Evolutionary conservation across 2,113 vertebrate species (phyloP), one percentile per base, ranked within the genome.

Genomic region (Stigmatopora argus): DNA sequence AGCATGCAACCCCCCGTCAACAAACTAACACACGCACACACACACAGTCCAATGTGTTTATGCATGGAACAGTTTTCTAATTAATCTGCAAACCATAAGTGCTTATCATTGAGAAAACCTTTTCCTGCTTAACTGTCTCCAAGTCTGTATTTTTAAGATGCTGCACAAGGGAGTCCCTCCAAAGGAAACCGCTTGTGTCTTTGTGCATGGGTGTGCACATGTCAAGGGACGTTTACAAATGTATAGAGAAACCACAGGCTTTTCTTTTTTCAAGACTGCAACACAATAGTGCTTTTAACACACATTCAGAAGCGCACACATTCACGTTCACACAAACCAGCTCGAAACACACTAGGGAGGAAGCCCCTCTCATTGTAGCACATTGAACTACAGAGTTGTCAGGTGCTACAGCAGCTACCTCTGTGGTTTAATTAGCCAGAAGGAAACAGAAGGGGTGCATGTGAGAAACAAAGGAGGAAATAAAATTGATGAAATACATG

Each of bases 381-480:
- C 71, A 77, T 53, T 84, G 70, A 83, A 87, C 77, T 76, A 71
- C 70, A 70, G 76, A 69, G 73, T 82, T 84, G 74, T 86, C 66
- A 72, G 69, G 77, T 77, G 70, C 76, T 77, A 44, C 65, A 72
- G 66, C 65, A 72, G 66, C 71, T 75, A 79, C 79, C 83, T 83
- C 80, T 69, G 77, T 72, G 80, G 72, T 83, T 87, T 84, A 84
- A 85, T 85, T 87, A 84, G 82, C 66, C 69, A 65, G 71, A 62
- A 66, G 12, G 10, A 78, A 82, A 78, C 67, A 70, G 69, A 55
- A 51, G 56, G 73, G 47, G 46, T 48, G 11, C 51, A 64, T 18
- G 52, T 73, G 64, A 23, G 51, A 71, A 67, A 66, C 46, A 76
- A 73, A 66, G 46, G 64, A 62, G 64, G 31, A 44, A 47, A 46